Conservation (phyloP, 2,797 vertebrate species). For the Syngnathus rostellatus region DNA sequence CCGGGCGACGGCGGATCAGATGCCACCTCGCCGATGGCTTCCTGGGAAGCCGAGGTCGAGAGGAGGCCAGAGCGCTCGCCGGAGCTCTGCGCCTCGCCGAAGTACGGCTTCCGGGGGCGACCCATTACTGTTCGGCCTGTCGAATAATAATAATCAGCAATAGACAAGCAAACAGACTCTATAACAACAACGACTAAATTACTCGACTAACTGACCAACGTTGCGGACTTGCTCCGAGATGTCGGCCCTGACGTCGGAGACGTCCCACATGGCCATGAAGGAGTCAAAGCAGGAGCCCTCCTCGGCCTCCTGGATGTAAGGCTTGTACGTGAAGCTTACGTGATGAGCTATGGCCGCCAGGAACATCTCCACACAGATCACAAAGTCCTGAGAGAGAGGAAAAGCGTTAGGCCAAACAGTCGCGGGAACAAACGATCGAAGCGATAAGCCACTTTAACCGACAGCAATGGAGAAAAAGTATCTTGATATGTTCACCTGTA, state of each 20-base stretch:
- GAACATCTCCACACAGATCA: conserved; percentile 98
- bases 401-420: no score
- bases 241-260: conserved; percentile 92
- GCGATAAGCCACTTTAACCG: no score
- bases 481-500: conserved; percentile 73
- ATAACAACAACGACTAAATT: no score
- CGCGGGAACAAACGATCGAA: no score
- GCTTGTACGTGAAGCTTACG: conserved; percentile 95
- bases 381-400: conserved; percentile 77
- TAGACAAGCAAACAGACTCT: no score
- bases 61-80: conserved; percentile 88
- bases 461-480: no score
- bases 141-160: background rate
- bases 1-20: conserved; percentile 78
- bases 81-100: conserved; percentile 77
- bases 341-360: conserved; percentile 94
- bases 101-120: conserved; percentile 83
- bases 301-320: conserved; percentile 92
- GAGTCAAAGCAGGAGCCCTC: conserved; percentile 96
- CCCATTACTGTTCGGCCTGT: conserved; percentile 93
- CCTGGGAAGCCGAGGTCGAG: conserved; percentile 81
- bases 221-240: conserved; percentile 97
- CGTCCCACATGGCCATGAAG: conserved; percentile 97
- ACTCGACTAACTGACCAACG: conserved; percentile 75
- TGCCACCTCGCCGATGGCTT: conserved; percentile 72